Conservation (phyloP, 2,113 vertebrate species). For the Himantopus leucocephalus region DNA sequence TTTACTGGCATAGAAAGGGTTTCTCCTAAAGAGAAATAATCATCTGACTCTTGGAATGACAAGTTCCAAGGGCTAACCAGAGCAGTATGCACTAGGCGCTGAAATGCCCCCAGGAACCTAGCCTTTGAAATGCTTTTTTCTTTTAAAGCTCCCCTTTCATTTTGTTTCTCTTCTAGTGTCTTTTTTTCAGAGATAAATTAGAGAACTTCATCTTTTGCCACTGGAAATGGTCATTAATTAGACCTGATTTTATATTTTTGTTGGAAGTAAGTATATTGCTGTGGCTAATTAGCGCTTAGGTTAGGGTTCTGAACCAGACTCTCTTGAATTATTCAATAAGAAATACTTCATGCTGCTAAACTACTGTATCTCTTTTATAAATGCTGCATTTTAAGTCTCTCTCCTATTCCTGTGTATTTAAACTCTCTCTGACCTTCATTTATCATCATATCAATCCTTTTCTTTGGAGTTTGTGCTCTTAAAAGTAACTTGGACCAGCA, state of each 20-base stretch:
- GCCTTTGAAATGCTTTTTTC: background rate
- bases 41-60: background rate
- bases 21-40: background rate
- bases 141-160: background rate
- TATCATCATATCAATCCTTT: background rate
- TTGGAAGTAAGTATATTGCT: slow-evolving; percentile 8
- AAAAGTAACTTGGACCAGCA: background rate
- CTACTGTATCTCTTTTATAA: background rate
- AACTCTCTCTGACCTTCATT: slow-evolving; percentile 42
- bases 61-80: background rate
- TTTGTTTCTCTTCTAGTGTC: slow-evolving; percentile 14
- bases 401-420: background rate
- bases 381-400: background rate
- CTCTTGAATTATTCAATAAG: slow-evolving; percentile 27
- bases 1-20: background rate
- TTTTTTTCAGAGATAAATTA: background rate
- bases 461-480: background rate
- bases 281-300: slow-evolving; percentile 22
- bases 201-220: background rate
- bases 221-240: background rate
- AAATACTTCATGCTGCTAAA: background rate
- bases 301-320: background rate
- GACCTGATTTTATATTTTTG: slow-evolving; percentile 12
- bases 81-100: background rate
- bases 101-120: background rate